Conservation (phyloP, 2,113 vertebrate genomes). For the Piliocolobus tephrosceles region DNA sequence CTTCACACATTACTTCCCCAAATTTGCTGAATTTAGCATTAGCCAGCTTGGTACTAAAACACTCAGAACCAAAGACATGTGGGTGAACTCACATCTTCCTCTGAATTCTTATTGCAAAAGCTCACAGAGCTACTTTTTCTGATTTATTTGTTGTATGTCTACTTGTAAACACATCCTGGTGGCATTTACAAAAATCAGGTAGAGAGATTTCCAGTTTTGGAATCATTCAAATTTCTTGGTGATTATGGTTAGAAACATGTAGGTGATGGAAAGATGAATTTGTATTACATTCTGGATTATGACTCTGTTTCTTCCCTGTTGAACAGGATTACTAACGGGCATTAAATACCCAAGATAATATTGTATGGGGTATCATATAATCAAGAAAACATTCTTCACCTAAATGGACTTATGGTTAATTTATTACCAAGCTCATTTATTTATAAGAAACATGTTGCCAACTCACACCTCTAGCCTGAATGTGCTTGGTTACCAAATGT, state of each 20-base stretch:
- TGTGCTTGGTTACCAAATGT: conserved; percentile 32
- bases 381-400: conserved; percentile 12
- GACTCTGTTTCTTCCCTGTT: background rate
- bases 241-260: background rate
- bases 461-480: background rate
- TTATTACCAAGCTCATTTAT: conserved; percentile 63
- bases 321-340: background rate
- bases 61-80: conserved; percentile 67
- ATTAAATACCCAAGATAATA: conserved; percentile 43
- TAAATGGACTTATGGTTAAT: conserved; percentile 34
- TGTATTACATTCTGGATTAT: conserved; percentile 20
- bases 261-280: conserved; percentile 17
- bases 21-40: conserved; percentile 63
- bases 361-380: background rate
- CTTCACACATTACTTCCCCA: conserved; percentile 66
- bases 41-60: conserved; percentile 70
- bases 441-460: conserved; percentile 47
- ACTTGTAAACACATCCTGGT: conserved; percentile 39
- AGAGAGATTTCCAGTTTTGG: background rate
- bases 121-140: conserved; percentile 19
- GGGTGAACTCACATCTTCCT: conserved; percentile 64
- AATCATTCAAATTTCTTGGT: background rate
- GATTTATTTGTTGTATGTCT: conserved; percentile 50
- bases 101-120: conserved; percentile 29
- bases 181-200: conserved; percentile 48